These are phyloP conservation scores for Creontiades dilutus DNA, from an alignment of 2,888 invertebrate genomes.

Conservation along the genomic window DNA sequence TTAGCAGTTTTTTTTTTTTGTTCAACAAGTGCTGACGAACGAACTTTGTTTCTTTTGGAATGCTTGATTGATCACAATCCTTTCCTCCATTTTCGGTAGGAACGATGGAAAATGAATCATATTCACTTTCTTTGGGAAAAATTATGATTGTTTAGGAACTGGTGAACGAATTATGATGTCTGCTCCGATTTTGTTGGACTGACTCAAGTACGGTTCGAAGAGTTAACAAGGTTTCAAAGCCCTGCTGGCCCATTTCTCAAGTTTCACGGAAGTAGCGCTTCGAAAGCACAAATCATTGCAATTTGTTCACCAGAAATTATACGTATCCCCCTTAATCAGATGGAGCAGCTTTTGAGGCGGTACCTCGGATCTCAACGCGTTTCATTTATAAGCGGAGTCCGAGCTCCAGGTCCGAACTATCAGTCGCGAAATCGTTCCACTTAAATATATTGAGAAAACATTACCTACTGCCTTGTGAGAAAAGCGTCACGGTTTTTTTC, in stretches of 20 bases:
- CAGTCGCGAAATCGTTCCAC: constrained; percentile 59
- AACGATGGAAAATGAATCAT: too few relatives aligned
- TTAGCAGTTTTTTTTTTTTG: too few relatives aligned
- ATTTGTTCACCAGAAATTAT: constrained; percentile 4
- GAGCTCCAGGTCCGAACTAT: background rate
- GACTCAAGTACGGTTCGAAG: too few relatives aligned
- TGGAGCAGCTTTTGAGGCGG: background rate
- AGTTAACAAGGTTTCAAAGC: too few relatives aligned
- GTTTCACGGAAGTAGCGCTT: background rate
- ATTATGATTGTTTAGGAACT: too few relatives aligned
- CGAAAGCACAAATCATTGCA: background rate
- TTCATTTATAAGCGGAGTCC: constrained; percentile 41
- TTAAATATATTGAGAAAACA: constrained; percentile 65
- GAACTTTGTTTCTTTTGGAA: too few relatives aligned
- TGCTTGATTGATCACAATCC: too few relatives aligned
- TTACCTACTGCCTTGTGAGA: constrained; percentile 47
- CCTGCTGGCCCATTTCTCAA: background rate
- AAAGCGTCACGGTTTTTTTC: constrained; percentile 43
- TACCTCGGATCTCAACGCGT: constrained; percentile 8
- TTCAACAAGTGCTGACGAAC: too few relatives aligned
- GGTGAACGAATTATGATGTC: too few relatives aligned
- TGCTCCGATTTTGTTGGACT: too few relatives aligned
- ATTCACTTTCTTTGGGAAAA: too few relatives aligned
- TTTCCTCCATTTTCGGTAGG: too few relatives aligned
- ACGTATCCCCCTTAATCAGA: background rate